These are phyloP conservation scores for Pachyuromys duprasi DNA, from an alignment of 2,797 vertebrate species.

Conservation along the genomic window DNA sequence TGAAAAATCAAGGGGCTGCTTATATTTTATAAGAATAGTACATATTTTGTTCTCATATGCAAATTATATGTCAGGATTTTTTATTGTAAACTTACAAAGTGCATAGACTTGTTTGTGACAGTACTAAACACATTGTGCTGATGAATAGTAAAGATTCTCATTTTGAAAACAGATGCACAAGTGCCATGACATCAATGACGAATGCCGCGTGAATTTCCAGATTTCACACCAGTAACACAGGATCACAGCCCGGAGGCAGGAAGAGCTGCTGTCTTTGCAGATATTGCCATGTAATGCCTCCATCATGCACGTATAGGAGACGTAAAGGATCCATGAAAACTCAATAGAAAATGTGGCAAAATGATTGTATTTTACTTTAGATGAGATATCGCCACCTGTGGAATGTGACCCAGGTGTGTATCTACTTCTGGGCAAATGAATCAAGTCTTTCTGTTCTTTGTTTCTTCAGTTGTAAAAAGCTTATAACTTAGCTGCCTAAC, in stretches of 20 bases:
- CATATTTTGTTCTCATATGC: neutral
- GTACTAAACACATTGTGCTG: neutral
- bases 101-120: neutral
- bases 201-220: too few relatives aligned
- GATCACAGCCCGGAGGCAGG: too few relatives aligned
- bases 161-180: neutral
- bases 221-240: too few relatives aligned
- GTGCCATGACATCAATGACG: too few relatives aligned
- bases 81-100: neutral
- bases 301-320: too few relatives aligned
- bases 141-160: neutral
- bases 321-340: too few relatives aligned
- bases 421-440: neutral
- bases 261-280: too few relatives aligned
- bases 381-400: neutral
- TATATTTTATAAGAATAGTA: neutral
- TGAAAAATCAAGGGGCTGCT: neutral
- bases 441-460: neutral
- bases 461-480: conserved; percentile 21
- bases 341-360: too few relatives aligned
- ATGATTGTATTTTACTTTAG: neutral
- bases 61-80: neutral
- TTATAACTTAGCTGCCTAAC: neutral
- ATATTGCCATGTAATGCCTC: too few relatives aligned
- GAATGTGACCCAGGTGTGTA: neutral